A percentile compares a stretch with the other conserved stretches of the same genome.
Evolutionary conservation across 1,140 invertebrate species (phyloP).

Genomic region (Heliconius eleuchia): DNA sequence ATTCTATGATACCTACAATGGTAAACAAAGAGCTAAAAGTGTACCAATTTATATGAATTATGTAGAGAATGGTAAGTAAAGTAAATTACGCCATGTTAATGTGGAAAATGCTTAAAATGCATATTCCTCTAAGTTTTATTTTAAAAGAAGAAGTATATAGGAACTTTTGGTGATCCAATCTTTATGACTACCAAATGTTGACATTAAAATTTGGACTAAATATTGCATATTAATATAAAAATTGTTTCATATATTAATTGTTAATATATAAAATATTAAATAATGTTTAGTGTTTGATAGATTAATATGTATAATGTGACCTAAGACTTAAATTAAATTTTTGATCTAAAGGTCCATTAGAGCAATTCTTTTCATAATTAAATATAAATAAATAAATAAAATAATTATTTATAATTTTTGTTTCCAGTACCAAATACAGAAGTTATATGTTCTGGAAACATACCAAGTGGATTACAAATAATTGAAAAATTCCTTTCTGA

Average conservation of each 20-base stretch:
- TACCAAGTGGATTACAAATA: conserved; percentile 88
- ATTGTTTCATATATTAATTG: too few relatives aligned
- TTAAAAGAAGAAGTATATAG: too few relatives aligned
- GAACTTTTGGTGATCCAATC: too few relatives aligned
- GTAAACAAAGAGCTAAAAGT: conserved; percentile 49
- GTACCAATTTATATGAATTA: conserved; percentile 62
- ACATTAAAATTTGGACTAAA: too few relatives aligned
- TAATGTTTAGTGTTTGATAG: too few relatives aligned
- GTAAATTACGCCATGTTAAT: background rate
- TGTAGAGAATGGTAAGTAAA: conserved; percentile 63
- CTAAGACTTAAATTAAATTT: too few relatives aligned
- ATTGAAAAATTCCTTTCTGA: conserved; percentile 88
- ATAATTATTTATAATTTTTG: conserved; percentile 44
- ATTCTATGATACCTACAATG: conserved; percentile 60
- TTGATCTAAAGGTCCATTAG: too few relatives aligned
- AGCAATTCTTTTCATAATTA: background rate
- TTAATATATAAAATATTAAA: too few relatives aligned
- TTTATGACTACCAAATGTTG: too few relatives aligned
- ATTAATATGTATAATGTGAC: too few relatives aligned
- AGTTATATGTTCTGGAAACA: conserved; percentile 85
- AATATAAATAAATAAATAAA: background rate
- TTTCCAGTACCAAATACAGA: conserved; percentile 64
- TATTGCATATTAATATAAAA: too few relatives aligned
- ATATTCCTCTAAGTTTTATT: too few relatives aligned
- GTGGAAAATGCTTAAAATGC: background rate